Base-by-base conservation (phyloP, 2,888 invertebrate species). In the Idaea straminata region DNA sequence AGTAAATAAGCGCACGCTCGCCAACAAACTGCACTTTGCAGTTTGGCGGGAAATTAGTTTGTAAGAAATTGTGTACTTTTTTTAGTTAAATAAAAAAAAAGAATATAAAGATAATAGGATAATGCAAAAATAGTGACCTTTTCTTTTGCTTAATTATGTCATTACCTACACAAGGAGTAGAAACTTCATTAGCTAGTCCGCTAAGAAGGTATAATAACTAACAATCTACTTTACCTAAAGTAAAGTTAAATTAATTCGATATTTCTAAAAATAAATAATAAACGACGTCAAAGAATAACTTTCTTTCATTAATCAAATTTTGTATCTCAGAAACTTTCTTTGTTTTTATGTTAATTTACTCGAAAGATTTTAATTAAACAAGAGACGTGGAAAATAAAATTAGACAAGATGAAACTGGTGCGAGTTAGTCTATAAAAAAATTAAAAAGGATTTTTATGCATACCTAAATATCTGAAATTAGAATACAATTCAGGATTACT, bases 301-400 rank as follows among this genome's bases (percentile, higher is more conserved):
- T 47, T 47, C 47, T 47, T 47, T 47, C 47, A 47, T 47, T 47
- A 47, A 64, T 64, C 63, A 64, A 59, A 59, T 65, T 65, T 59
- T 63, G 64, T 58, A 61, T 47, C 57, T 62, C 59, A 61, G 62
- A 65, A 25, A 67, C 64, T 61, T 67, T 67, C 47, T 47, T 47
- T 47, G 47, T 63, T 60, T 65, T 65, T 65, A 67, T 67, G 64
- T 61, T 57, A 67, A 67, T 67, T 67, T 61, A 60, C 62, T 63
- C 62, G 35, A 57, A 57, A 36, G 35, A 63, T 60, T 67, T 63
- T 64, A 64, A 67, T 67, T 47, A 47, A 47, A 47, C 47, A 61
- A 65, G 64, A 64, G 61, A 35, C 59, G 36, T 47, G 47, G 47
- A 47, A 47, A 47, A 47, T 47, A 47, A 47, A 47, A 47, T 5